Percentiles rank a stretch among this genome's conserved stretches.
Conservation (phyloP, 2,888 invertebrate species). For the Tholera decimalis region DNA sequence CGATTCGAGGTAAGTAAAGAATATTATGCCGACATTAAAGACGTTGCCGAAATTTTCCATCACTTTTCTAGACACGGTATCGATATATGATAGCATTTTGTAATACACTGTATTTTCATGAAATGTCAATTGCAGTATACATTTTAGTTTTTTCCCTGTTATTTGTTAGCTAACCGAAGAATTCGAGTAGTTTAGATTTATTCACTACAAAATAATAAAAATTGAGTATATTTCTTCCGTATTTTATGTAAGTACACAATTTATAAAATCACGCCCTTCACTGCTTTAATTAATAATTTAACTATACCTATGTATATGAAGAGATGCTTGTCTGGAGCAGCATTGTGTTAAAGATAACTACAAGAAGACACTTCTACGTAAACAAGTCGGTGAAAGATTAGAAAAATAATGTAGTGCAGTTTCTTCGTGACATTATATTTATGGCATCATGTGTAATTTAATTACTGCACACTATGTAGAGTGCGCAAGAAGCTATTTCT, state of each 20-base stretch:
- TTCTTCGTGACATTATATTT: slow-evolving; percentile 35
- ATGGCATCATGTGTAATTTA: slow-evolving; percentile 48
- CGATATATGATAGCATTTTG: slow-evolving; percentile 48
- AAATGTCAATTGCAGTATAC: background rate
- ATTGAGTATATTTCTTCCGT: slow-evolving; percentile 1
- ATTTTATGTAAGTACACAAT: background rate
- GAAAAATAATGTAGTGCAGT: slow-evolving; percentile 36
- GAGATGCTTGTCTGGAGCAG: slow-evolving; percentile 5
- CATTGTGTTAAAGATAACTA: slow-evolving; percentile 30
- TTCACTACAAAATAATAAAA: background rate
- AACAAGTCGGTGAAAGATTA: slow-evolving; percentile 28
- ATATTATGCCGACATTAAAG: slow-evolving; percentile 63
- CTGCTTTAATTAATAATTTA: slow-evolving; percentile 11
- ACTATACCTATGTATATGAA: slow-evolving; percentile 31
- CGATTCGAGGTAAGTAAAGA: slow-evolving; percentile 74
- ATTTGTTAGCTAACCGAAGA: background rate
- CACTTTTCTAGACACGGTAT: slow-evolving; percentile 60
- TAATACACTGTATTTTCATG: background rate
- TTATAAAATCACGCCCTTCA: slow-evolving; percentile 22
- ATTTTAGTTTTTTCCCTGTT: slow-evolving; percentile 18
- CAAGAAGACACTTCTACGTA: slow-evolving; percentile 8
- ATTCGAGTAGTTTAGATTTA: background rate
- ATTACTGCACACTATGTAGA: slow-evolving; percentile 44
- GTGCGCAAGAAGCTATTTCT: slow-evolving; percentile 30
- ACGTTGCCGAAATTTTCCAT: slow-evolving; percentile 60